Evolutionary conservation across 2,888 invertebrate genomes (phyloP).

Genomic region (Oxytorus armatus): DNA sequence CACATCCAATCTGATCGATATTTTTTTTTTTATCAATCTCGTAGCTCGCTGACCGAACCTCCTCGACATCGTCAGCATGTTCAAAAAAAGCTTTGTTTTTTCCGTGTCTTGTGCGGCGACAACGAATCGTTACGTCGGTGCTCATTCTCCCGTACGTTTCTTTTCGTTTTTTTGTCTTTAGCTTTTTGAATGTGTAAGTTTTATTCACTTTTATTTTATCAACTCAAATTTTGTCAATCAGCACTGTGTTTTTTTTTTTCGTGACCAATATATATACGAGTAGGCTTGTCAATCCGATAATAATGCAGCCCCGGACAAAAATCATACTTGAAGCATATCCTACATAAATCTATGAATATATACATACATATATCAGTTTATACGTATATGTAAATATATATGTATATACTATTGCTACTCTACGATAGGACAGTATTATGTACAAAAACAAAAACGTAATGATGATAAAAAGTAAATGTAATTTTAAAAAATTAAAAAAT

Average conservation of each 20-base stretch:
- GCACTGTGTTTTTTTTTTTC: constrained; percentile 7
- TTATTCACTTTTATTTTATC: background rate
- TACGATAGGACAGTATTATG: constrained; percentile 71
- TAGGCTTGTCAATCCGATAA: constrained; percentile 39
- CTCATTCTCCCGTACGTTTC: constrained; percentile 57
- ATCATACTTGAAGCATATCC: constrained; percentile 64
- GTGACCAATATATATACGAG: background rate
- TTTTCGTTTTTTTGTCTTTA: no score
- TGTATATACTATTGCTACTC: constrained; percentile 67
- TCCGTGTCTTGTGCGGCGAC: constrained; percentile 15
- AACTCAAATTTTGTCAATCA: background rate
- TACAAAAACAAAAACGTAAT: constrained; percentile 71
- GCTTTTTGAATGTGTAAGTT: constrained; percentile 10
- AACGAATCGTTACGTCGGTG: constrained; percentile 23
- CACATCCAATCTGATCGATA: background rate
- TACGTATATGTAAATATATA: constrained; percentile 42
- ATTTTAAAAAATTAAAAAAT: constrained; percentile 73
- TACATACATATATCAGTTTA: constrained; percentile 27
- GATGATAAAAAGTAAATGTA: constrained; percentile 73
- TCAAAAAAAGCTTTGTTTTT: constrained; percentile 42
- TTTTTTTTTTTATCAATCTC: background rate
- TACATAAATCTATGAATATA: constrained; percentile 47
- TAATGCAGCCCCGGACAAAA: constrained; percentile 60
- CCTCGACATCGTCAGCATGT: constrained; percentile 30
- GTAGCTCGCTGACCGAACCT: background rate